A percentile compares a stretch with the other conserved stretches of the same genome.
Evolutionary conservation across 1,140 invertebrate species (phyloP).

Genomic region (Drosophila pruinosa): DNA sequence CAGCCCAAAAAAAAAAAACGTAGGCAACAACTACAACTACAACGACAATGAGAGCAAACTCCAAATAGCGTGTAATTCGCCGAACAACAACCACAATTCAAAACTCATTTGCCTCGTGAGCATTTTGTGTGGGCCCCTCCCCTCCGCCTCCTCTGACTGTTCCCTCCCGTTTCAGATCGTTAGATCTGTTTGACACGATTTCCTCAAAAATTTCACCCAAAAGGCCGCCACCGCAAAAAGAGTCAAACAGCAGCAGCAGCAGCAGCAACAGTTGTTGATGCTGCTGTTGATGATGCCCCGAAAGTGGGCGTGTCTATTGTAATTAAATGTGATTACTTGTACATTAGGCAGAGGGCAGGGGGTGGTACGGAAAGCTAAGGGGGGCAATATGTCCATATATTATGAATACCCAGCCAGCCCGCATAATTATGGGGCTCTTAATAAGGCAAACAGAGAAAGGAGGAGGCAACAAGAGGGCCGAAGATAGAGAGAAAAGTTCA

Average conservation of each 20-base stretch:
- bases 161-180: constrained; percentile 27
- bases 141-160: not conserved
- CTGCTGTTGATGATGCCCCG: constrained; percentile 28
- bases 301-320: constrained; percentile 43
- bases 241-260: constrained; percentile 5
- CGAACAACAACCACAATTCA: constrained; percentile 43
- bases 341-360: constrained; percentile 24
- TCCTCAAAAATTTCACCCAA: constrained; percentile 53
- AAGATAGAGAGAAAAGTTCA: constrained; percentile 47
- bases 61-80: constrained; percentile 46
- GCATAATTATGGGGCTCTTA: constrained; percentile 66
- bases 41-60: constrained; percentile 34
- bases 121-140: constrained; percentile 25
- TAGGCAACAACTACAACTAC: constrained; percentile 36
- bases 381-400: not conserved
- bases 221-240: constrained; percentile 9
- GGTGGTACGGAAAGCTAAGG: not conserved
- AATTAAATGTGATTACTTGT: constrained; percentile 70
- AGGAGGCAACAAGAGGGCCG: not conserved
- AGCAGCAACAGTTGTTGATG: not conserved
- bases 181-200: constrained; percentile 64
- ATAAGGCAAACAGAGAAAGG: constrained; percentile 39
- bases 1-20: constrained; percentile 16
- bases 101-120: constrained; percentile 55
- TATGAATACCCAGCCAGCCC: constrained; percentile 31